Evolutionary conservation across 2,113 vertebrate genomes (phyloP), one percentile per base, ranked within the genome.

Genomic region (Dipodomys spectabilis): DNA sequence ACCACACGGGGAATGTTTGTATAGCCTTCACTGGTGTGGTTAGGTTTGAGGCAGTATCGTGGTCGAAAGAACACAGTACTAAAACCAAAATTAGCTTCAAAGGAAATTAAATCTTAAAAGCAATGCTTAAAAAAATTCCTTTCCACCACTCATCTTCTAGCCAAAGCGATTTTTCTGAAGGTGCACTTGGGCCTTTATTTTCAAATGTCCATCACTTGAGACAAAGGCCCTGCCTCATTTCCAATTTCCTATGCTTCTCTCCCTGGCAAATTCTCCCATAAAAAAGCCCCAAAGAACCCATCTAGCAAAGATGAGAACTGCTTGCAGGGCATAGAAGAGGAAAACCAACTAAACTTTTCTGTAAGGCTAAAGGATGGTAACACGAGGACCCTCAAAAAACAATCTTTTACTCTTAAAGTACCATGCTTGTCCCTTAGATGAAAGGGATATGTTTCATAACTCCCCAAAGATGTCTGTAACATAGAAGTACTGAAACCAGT

Each of bases 61-160:
- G 96, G 95, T 93, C 60, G 57, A 90, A 92, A 86, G 65, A 95
- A 95, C 80, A 95, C 62, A 90, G 35, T 6, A 53, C 87, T 35
- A 13, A 93, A 96, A 96, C 88, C 93, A 92, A 95, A 95, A 88
- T 90, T 93, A 94, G 25, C 69, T 94, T 91, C 53, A 82, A 23
- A 94, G 80, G 81, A 92, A 94, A 82, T 90, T 74, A 94, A 92
- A 95, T 92, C 71, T 91, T 25, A 27, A 87, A 91, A 92, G 49
- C n/a, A 88, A 94, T 82, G 82, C 62, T 71, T 95, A 90, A 4
- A 3, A 85, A 86, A 75, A 75, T 82, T 79, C 32, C 27, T 68
- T 60, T 87, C 12, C 57, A 39, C 60, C 3, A 53, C 3, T 9
- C 27, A 0, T 75, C 27, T 79, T 13, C 6, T 5, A 44, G 32